Base-by-base conservation (phyloP, 2,888 invertebrate genomes). In the Eristalis tenax region DNA sequence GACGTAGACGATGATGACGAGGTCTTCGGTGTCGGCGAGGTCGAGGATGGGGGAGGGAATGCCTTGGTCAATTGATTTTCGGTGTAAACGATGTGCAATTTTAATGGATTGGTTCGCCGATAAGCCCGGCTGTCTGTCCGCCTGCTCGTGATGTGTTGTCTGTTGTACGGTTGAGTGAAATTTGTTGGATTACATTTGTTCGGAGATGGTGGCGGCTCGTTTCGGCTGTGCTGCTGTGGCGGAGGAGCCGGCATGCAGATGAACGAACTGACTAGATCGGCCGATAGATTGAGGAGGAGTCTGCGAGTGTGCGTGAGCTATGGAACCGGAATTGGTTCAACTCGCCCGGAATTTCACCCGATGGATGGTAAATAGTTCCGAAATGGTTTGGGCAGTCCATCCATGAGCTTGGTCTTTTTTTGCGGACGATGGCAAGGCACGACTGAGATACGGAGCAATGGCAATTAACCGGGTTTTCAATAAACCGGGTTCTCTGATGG, bases 1-100 rank as follows among this genome's bases (percentile, higher is more conserved):
- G 68, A 43, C 50, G 50, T 8, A 18, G 18, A n/a, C 18, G 50
- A 50, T 18, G 50, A 50, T 50, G 50, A 50, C 50, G 50, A 50
- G 18, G 50, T 18, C 50, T 50, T 50, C 18, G 50, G 8, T 18
- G 43, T 15, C 43, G n/a, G 43, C n/a, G 43, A n/a, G 6, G 43
- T 43, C 18, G 59, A 26, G 4, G 59, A 18, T 26, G 59, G 26
- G 59, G 63, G 74, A 75, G 73, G 70, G 86, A 92, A 92, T 92
- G 91, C 92, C 92, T 92, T 91, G 90, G 92, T 91, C 92, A 92
- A 92, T 92, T 92, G 92, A 92, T 92, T 92, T 92, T 92, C 91
- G 92, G 92, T 92, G 92, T 92, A 92, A 92, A 92, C 92, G 92
- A 92, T 92, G 92, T 92, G 92, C 92, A 92, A 92, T 92, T 92